Conservation (phyloP, 2,797 vertebrate species). For the Taenioides sp. region DNA sequence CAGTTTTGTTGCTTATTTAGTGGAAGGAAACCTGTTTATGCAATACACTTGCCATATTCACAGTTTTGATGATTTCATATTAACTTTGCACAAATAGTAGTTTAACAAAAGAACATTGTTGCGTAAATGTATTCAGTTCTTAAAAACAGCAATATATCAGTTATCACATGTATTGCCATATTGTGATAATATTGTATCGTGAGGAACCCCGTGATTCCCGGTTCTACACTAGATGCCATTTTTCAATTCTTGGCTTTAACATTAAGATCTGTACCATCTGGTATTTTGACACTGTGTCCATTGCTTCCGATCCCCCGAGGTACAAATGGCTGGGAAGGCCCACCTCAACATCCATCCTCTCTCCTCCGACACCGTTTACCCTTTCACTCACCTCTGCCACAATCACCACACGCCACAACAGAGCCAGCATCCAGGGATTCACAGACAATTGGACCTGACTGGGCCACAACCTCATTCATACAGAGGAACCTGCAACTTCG, state of each 20-base stretch:
- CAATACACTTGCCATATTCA: no score
- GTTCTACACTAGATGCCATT: slow-evolving; percentile 18
- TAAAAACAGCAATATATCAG: no score
- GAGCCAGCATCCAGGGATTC: slow-evolving; percentile 54
- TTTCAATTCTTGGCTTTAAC: slow-evolving; percentile 49
- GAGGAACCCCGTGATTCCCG: no score
- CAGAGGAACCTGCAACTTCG: slow-evolving; percentile 62
- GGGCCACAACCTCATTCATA: slow-evolving; percentile 69
- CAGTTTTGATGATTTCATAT: no score
- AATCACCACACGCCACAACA: slow-evolving; percentile 42
- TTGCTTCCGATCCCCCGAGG: slow-evolving; percentile 43
- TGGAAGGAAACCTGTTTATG: no score
- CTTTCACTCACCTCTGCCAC: slow-evolving; percentile 30
- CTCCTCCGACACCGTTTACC: slow-evolving; percentile 27
- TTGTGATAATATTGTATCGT: no score
- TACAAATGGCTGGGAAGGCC: slow-evolving; percentile 25
- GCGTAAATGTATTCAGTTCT: no score
- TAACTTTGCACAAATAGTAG: no score
- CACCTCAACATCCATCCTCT: slow-evolving; percentile 33
- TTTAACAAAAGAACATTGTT: no score
- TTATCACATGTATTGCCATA: no score
- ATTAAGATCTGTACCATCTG: slow-evolving; percentile 21
- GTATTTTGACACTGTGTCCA: slow-evolving; percentile 40
- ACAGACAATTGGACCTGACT: slow-evolving; percentile 72
- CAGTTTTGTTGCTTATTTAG: no score